Base-by-base conservation (phyloP, 1,140 invertebrate species). In the Piezodorus guildinii region DNA sequence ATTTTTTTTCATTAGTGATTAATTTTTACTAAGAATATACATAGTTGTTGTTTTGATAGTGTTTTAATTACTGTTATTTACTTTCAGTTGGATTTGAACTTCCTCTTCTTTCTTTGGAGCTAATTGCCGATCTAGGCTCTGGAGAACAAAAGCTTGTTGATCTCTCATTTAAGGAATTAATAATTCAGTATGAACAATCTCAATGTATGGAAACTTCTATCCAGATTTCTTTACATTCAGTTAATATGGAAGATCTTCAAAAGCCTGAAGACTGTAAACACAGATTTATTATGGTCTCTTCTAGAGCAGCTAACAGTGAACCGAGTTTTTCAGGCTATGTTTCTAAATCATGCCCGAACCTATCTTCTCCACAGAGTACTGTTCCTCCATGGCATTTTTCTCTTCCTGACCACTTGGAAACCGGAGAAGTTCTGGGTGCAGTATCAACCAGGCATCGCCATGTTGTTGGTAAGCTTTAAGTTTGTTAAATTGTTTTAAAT, bases 171-270 rank as follows among this genome's bases (percentile, higher is more conserved):
- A 76, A 85, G 43, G 88, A 94, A 71, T 90, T 96, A 70, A 76
- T 81, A 21, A 80, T 91, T 12, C 83, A 83, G 17, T 88, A 87
- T 70, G 82, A 87, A 54, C 84, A 84, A 68, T 74, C 79, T 52
- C 80, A 84, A 51, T 72, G 73, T 49, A 78, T 83, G 67, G 82
- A 86, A 74, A 87, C 84, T 19, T 82, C 79, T 51, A 77, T 90
- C 58, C 81, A 90, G 74, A 79, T 95, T 0, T 86, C 87, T 0
- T 75, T 96, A 1, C 81, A 86, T 46, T 90, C 90, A 0, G 79
- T 96, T 1, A 76, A 88, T 1, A 91, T 95, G 87, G 90, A 94
- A 75, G 91, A 95, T 77, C 75, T 94, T 15, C 79, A 90, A 1
- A 85, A 87, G 68, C 81, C 86, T 2, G 78, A 81, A 23, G 83